Evolutionary conservation across 1,140 invertebrate species (phyloP).

Genomic region (Andricus grossulariae): DNA sequence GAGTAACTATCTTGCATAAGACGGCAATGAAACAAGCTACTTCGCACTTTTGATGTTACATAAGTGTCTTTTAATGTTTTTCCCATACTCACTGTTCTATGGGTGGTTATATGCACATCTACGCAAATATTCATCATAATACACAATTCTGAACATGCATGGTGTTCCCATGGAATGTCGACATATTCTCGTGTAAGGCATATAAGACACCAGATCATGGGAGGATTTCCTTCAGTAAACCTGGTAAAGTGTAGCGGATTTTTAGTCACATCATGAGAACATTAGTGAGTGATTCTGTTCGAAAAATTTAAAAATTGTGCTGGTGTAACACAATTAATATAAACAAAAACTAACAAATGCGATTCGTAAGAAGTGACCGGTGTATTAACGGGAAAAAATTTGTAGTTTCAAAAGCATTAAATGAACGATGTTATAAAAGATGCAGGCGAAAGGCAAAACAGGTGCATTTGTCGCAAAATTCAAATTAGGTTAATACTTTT

Average conservation of each 20-base stretch:
- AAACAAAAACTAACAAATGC: too few species aligned
- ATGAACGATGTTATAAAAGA: too few species aligned
- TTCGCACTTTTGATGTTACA: slow-evolving; percentile 59
- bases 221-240: slow-evolving; percentile 48
- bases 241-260: slow-evolving; percentile 29
- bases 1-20: slow-evolving; percentile 55
- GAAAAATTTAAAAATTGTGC: not conserved
- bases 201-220: slow-evolving; percentile 55
- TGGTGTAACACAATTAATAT: not conserved
- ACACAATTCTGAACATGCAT: slow-evolving; percentile 61
- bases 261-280: slow-evolving; percentile 43
- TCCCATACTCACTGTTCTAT: slow-evolving; percentile 54
- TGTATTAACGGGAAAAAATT: too few species aligned
- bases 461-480: too few species aligned
- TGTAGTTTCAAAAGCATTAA: too few species aligned
- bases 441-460: too few species aligned
- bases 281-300: slow-evolving; percentile 53
- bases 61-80: slow-evolving; percentile 52
- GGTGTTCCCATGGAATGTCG: slow-evolving; percentile 60
- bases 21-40: slow-evolving; percentile 57
- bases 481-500: too few species aligned
- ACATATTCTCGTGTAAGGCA: slow-evolving; percentile 50
- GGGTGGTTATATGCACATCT: slow-evolving; percentile 37
- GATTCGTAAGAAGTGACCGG: too few species aligned
- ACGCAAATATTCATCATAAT: slow-evolving; percentile 49